Evolutionary conservation across 2,888 invertebrate species (phyloP).

Genomic region (Spisula solida): DNA sequence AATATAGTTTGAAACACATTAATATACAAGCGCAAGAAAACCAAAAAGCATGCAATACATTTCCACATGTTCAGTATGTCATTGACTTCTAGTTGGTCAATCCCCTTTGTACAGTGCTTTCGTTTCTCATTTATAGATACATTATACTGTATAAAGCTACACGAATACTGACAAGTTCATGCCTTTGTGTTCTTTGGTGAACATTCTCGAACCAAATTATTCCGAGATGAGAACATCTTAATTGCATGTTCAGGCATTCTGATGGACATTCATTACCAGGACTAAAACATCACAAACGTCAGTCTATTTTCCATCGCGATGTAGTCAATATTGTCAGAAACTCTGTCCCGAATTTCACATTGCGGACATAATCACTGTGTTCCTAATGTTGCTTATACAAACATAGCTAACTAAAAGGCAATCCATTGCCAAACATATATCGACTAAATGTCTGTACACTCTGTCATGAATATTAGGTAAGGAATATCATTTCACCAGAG

Average conservation of each 20-base stretch:
- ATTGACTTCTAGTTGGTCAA: too few species aligned
- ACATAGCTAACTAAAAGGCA: not conserved
- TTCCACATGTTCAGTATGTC: too few species aligned
- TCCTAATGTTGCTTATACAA: conserved; percentile 9
- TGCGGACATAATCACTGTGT: not conserved
- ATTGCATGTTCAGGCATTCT: conserved; percentile 6
- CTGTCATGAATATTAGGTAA: conserved; percentile 3
- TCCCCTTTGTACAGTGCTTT: too few species aligned
- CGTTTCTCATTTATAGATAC: not conserved
- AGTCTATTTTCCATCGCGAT: not conserved
- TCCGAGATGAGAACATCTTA: not conserved
- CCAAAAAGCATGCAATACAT: too few species aligned
- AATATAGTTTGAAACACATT: too few species aligned
- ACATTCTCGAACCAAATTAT: conserved; percentile 6
- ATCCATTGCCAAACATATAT: conserved; percentile 12
- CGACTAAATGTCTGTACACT: conserved; percentile 1
- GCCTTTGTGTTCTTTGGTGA: not conserved
- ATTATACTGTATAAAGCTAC: too few species aligned
- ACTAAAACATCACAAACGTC: not conserved
- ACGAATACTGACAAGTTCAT: not conserved
- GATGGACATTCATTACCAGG: conserved; percentile 15
- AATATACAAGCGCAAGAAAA: too few species aligned
- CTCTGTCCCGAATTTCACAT: not conserved
- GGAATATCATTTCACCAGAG: conserved; percentile 12
- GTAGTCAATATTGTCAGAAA: not conserved